Base-by-base conservation (phyloP, 2,797 vertebrate species). In the Ceyx erithaca region DNA sequence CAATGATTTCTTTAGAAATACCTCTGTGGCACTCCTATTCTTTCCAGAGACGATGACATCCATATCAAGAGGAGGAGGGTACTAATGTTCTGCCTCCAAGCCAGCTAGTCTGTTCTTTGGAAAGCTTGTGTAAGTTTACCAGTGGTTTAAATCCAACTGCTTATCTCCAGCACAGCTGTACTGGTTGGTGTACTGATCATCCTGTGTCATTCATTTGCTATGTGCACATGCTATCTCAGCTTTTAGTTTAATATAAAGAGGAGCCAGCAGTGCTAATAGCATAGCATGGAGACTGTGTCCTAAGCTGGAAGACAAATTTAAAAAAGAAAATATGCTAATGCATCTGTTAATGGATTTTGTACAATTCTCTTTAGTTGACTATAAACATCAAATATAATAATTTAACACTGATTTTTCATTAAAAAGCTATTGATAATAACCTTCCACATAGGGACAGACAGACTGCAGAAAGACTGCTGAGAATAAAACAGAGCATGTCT, bases 171-270 rank as follows among this genome's bases (percentile, higher is more conserved):
- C 75, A 43, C 85, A 91, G 85, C 91, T 80, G 51, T 83, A 80
- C 23, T 23, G 16, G 57, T 89, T 23, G 16, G 61, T 89, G 81
- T 61, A 40, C 49, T 41, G 40, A 88, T 87, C 63, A 46, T 76
- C 61, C 93, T 90, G 63, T 79, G 63, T 94, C 90, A 90, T 75
- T 75, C 63, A 48, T 92, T 91, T 94, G 88, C 62, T 91, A 81
- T 77, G 61, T 77, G 55, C 30, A 59, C 30, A 64, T 0, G 2
- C 82, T 92, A 89, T 76, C 83, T 85, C 31, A 68, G 77, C 51
- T 92, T 91, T 94, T 92, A 91, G 82, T 62, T 81, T 79, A 82
- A 84, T 66, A 79, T 37, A 66, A 75, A 90, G 30, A 16, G 45
- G 54, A 86, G 45, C 78, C 45, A 89, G 72, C 55, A 73, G 62